phyloP scores from a whole-genome alignment of 2,113 vertebrate genomes.

The Mormyrus iriodes region DNA sequence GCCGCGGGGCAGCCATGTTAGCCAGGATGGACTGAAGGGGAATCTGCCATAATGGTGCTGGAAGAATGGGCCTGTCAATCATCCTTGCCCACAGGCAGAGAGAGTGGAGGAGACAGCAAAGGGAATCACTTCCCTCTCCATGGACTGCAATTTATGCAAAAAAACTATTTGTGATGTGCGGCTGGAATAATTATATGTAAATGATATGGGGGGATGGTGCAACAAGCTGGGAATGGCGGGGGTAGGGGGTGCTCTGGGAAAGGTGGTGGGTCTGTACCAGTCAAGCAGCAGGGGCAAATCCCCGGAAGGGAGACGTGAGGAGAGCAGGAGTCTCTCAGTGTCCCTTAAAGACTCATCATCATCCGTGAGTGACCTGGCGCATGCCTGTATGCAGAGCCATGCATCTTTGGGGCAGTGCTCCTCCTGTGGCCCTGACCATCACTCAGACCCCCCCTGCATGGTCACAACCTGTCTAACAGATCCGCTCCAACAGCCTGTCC shows the following conservation, averaged over 20 bases:
- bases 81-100: background rate
- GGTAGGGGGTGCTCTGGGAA: background rate
- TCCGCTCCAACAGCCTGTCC: background rate
- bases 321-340: background rate
- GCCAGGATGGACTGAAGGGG: background rate
- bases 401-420: background rate
- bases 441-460: background rate
- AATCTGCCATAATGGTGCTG: background rate
- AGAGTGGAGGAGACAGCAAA: background rate
- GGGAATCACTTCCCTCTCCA: background rate
- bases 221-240: background rate
- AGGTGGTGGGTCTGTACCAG: background rate
- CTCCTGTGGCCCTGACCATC: background rate
- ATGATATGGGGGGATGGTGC: background rate
- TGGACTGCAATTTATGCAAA: background rate
- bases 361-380: background rate
- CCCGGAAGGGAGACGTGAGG: background rate
- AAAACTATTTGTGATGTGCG: background rate
- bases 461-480: background rate
- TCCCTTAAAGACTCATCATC: background rate
- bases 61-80: background rate
- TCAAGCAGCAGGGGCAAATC: background rate
- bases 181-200: slow-evolving; percentile 2
- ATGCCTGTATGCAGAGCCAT: background rate
- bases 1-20: background rate